Evolutionary conservation across 1,140 invertebrate genomes (phyloP), one percentile per base, ranked within the genome.

Genomic region (Octopus sinensis): DNA sequence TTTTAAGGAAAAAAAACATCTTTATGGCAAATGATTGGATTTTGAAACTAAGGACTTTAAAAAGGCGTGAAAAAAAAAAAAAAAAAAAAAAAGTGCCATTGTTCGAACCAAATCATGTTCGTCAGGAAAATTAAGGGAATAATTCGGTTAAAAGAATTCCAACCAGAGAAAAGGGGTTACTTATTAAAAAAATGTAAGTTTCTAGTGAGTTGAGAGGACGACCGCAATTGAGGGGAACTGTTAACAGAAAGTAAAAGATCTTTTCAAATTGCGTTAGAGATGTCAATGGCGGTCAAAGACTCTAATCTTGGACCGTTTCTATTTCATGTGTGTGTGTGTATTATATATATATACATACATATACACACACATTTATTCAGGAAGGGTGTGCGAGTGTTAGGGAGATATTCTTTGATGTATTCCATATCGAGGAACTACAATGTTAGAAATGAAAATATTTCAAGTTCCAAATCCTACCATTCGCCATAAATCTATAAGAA

Each of bases 311-410:
- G 17, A 7, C 6, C 17, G 17, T 62, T 62, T 62, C 6, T 62
- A 62, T 62, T 17, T 62, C 56, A 62, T 17, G 17, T 17, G 17
- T 17, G 17, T 17, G 17, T 17, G 17, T 62, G 17, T 62, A 62
- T 62, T 62, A 62, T 62, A 62, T 62, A 62, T 62, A 62, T 62
- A 62, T 62, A 62, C 56, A 62, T 62, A 62, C 56, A 62, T 17
- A 62, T 17, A 62, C 56, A 62, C 56, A 62, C 56, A 62, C 56
- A 62, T 6, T 62, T 7, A 62, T 62, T 17, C 17, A 17, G 56
- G 56, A 17, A 62, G 17, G 56, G 56, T 7, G 56, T 62, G 56
- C 56, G 56, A 62, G 56, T 62, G 6, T 17, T 7, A 17, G 17
- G 56, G n/a, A n/a, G n/a, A n/a, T n/a, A n/a, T n/a, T n/a, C 17